Base-by-base conservation (phyloP, 64 coral and sea anemone species). In the Stichodactyla helianthus region DNA sequence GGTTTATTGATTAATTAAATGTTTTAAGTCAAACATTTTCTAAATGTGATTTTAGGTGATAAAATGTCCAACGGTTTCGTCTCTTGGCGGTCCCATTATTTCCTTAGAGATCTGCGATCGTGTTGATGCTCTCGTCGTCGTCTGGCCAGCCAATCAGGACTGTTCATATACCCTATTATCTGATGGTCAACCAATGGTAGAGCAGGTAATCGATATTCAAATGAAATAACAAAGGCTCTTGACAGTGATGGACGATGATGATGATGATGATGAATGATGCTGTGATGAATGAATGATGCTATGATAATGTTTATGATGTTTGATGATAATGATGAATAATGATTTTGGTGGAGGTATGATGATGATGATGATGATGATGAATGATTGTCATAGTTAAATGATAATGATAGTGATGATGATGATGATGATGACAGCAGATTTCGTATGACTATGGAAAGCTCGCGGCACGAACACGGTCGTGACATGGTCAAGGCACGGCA, bases 141-240 rank as follows among this genome's bases (percentile, higher is more conserved):
- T 92, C 53, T 97, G 94, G 94, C 52, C 94, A 56, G 25, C 57
- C 17, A 70, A 82, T 0, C 77, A 71, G 27, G 81, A 56, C 68
- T 50, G 57, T 50, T 18, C 50, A 20, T 90, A 90, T n/a, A 84
- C 85, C 44, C 70, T 97, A 12, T 90, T 90, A 4, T 28, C 90
- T 71, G 87, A 97, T 78, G 91, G 91, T 5, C 87, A 92, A 55
- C 91, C 88, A 19, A 92, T 90, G 82, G 81, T 79, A 52, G 94
- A 92, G n/a, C 84, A 97, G 88, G 94, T 93, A 51, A 86, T 58
- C 6, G 6, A 23, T 83, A 1, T 10, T 77, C 71, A 44, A 44
- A 44, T 44, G 35, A 14, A 26, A 77, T 77, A 77, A 77, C n/a
- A 77, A 12, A 59, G 20, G 17, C 0, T 70, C 0, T 22, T 20